Conservation (phyloP, 2,888 invertebrate genomes). For the Megalurothrips usitatus region DNA sequence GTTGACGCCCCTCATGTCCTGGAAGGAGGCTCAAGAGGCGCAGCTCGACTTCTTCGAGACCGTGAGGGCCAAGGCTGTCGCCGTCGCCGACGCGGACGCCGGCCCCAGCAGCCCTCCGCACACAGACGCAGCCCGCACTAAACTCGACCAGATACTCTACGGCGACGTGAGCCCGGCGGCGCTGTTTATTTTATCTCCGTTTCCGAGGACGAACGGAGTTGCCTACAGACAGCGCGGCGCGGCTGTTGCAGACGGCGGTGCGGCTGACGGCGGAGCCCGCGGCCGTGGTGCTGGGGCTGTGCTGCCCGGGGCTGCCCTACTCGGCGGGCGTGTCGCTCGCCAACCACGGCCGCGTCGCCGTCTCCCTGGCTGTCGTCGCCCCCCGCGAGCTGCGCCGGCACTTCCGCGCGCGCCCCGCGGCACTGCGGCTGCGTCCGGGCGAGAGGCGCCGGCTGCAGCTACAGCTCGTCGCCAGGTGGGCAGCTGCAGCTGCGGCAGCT, state of each 20-base stretch:
- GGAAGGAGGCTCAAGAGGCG: neutral
- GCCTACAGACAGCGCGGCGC: neutral
- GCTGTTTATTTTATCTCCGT: too few relatives aligned
- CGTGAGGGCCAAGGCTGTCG: neutral
- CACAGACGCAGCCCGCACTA: neutral
- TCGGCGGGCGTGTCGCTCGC: neutral
- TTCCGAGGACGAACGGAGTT: neutral
- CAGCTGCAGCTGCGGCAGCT: neutral
- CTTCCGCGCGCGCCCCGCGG: neutral
- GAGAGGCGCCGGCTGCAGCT: constrained; percentile 10
- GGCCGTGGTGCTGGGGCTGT: neutral
- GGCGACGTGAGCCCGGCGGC: neutral
- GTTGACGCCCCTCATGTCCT: neutral
- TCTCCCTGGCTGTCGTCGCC: neutral
- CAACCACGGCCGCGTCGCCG: constrained; percentile 10
- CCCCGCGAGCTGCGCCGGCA: neutral
- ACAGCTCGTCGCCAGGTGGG: neutral
- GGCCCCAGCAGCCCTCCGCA: neutral
- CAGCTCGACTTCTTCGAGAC: neutral
- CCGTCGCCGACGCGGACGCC: neutral
- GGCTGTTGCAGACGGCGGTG: neutral
- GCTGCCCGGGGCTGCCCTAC: constrained; percentile 14
- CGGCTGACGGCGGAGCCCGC: constrained; percentile 3
- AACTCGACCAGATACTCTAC: neutral
- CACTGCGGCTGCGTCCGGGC: neutral